Base-by-base conservation (phyloP, 1,140 invertebrate genomes). In the Mamestra configurata region DNA sequence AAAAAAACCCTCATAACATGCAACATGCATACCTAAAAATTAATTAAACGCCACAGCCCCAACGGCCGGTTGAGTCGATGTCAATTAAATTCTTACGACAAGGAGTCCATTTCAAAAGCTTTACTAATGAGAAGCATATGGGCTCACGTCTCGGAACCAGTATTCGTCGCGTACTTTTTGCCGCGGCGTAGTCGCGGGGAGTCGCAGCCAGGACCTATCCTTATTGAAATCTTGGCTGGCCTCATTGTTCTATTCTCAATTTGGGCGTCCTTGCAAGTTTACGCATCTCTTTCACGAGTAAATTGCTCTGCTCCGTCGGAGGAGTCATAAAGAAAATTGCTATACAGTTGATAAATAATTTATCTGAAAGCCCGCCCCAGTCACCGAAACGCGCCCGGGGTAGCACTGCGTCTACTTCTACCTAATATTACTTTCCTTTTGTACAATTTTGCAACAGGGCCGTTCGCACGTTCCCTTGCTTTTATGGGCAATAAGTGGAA, bases 261-360 rank as follows among this genome's bases (percentile, higher is more conserved):
- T 92, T 91, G 84, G 88, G 85, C 87, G 89, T 91, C 90, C 90
- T 94, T 93, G 91, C 91, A 94, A 93, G 90, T 94, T 90, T 92
- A 94, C 92, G 92, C 92, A 94, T 94, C 90, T 93, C 91, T 92
- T 92, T 93, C 93, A 88, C 85, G 88, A 93, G 90, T 88, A 94
- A 95, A 95, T 95, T 95, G 92, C 93, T 94, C 89, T 88, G 91
- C 88, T 90, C 87, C 92, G 91, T 92, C 93, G 90, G 92, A 93
- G 92, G 93, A 95, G 93, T 95, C 92, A 92, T 95, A 95, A 95
- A 95, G 93, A 94, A 95, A 95, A 95, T 95, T 95, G 93, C 93
- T 92, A 94, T 94, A 94, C 92, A 94, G 91, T 95, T 95, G 93
- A 95, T 95, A 95, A 95, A 95, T 95, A 95, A 95, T 95, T 94